Evolutionary conservation across 2,888 invertebrate species (phyloP), one percentile per base, ranked within the genome.

Genomic region (Diloba caeruleocephala): DNA sequence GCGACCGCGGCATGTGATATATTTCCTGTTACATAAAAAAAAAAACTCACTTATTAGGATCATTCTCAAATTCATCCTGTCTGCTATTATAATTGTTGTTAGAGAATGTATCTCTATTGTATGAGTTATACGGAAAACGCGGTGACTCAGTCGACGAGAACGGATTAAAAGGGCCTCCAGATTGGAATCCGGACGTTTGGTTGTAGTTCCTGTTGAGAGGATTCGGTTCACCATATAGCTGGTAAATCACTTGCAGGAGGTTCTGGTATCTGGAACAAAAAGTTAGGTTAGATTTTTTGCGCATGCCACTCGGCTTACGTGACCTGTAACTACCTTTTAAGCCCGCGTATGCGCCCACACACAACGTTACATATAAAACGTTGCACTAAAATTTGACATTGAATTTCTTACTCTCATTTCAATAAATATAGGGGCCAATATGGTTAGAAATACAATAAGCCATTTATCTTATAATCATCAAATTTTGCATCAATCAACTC

Each of bases 201-300:
- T 90, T 89, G 0, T 87, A 84, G 31, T 82, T 78, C 13, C 73
- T 82, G 59, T 89, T 92, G 1, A 79, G 68, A 0, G 87, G 82
- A 59, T 92, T 90, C 1, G 89, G 88, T 36, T 88, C 85, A 0
- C 94, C 93, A 54, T 96, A 96, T 1, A 95, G 75, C 56, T 95
- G 90, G 0, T 95, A 94, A 10, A 96, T 91, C 69, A 94, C 95
- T 70, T 95, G 90, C 0, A 97, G 82, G 67, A 96, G 95, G 54
- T 92, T 94, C 79, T 97, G 96, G 74, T 95, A 96, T 71, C 94
- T 94, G 82, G 12, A 59, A 59, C 10, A 49, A 13, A 32, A 39
- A 32, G 21, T 34, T 41, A 21, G 1, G 5, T 21, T 4, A 17
- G 2, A 17, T n/a, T n/a, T n/a, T n/a, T n/a, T n/a, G n/a, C n/a